phyloP scores from a whole-genome alignment of 2,888 invertebrate species.

The Eudasyphora cyanicolor region DNA sequence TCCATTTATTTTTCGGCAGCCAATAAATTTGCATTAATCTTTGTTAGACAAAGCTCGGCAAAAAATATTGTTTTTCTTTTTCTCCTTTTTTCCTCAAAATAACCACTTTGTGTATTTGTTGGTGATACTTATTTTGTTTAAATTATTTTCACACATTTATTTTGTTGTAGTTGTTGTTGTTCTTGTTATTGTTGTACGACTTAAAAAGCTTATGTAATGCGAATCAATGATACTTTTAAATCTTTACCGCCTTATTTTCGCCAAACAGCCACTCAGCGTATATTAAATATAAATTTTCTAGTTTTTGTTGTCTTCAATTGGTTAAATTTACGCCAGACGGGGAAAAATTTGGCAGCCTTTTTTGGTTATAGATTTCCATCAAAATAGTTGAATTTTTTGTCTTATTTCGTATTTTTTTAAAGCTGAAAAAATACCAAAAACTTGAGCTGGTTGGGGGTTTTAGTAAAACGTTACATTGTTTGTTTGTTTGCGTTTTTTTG shows the following conservation, averaged over 20 bases:
- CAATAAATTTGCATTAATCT: constrained; percentile 63
- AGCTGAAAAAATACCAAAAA: constrained; percentile 1
- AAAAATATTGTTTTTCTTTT: constrained; percentile 1
- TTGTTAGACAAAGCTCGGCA: constrained; percentile 10
- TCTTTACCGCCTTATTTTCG: constrained; percentile 64
- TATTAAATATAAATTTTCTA: constrained; percentile 55
- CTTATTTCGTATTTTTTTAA: background rate
- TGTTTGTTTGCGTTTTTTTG: constrained; percentile 26
- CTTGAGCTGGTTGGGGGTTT: constrained; percentile 20
- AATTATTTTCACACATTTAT: constrained; percentile 64
- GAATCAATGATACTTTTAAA: constrained; percentile 61
- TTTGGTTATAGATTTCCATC: constrained; percentile 62
- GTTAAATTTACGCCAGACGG: no score
- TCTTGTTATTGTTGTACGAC: no score
- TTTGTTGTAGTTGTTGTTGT: no score
- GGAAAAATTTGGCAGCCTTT: constrained; percentile 59
- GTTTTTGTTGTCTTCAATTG: constrained; percentile 34
- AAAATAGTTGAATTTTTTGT: constrained; percentile 39
- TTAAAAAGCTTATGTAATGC: constrained; percentile 38
- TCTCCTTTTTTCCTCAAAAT: constrained; percentile 29
- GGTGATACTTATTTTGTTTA: constrained; percentile 46
- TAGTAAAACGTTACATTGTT: constrained; percentile 18
- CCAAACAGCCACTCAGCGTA: constrained; percentile 9
- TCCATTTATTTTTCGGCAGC: constrained; percentile 63
- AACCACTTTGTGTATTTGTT: background rate